A percentile compares a stretch with the other conserved stretches of the same genome.
Conservation (phyloP, 2,888 invertebrate species). For the Acanthosepion pharaonis region DNA sequence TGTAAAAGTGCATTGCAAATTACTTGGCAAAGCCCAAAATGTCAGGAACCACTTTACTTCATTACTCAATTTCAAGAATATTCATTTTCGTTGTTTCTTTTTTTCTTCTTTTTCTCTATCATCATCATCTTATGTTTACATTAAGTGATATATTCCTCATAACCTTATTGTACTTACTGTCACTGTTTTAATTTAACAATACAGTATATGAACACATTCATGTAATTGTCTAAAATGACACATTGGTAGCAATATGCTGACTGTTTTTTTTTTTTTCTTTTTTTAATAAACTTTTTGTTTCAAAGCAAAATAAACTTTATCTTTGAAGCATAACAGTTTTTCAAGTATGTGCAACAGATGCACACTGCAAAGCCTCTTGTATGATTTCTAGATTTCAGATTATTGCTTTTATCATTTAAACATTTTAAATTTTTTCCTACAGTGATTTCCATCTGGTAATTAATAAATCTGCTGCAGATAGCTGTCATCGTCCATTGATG, state of each 20-base stretch:
- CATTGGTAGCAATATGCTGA: not conserved
- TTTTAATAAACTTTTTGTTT: not conserved
- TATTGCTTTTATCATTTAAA: too few species aligned
- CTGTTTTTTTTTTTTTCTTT: not conserved
- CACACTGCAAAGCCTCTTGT: not conserved
- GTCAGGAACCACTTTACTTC: not conserved
- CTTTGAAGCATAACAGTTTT: not conserved
- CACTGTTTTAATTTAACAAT: not conserved
- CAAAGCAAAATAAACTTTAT: too few species aligned
- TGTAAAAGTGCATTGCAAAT: not conserved
- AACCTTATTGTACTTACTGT: not conserved
- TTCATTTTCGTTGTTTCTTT: not conserved
- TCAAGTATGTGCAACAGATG: not conserved
- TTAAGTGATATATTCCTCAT: constrained; percentile 20
- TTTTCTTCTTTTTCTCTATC: not conserved
- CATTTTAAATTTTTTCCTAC: too few species aligned
- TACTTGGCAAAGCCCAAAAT: constrained; percentile 33
- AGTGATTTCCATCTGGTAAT: too few species aligned
- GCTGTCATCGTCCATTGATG: not conserved
- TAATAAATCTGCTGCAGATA: not conserved
- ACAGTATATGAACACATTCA: not conserved
- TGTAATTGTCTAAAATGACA: not conserved
- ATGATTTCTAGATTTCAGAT: not conserved
- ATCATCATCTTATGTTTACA: not conserved
- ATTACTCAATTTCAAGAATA: constrained; percentile 33